Percentiles rank a stretch among this genome's conserved stretches.
Evolutionary conservation across 2,888 invertebrate genomes (phyloP).

Genomic region (Morinoia aosen): DNA sequence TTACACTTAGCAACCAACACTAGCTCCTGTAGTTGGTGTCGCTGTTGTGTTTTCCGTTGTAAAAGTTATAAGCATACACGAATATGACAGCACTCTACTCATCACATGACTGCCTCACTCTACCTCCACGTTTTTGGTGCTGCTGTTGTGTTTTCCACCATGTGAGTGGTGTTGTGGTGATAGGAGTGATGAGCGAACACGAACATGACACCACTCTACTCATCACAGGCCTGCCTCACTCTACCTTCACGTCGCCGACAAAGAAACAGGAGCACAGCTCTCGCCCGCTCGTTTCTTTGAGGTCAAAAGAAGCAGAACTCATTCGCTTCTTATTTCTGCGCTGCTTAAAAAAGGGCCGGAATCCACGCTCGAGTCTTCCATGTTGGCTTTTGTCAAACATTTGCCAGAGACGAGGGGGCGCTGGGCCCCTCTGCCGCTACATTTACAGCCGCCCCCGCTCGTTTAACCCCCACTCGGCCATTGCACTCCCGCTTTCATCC

Average conservation of each 20-base stretch:
- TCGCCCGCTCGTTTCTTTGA: not conserved
- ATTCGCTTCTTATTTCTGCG: conserved; percentile 14
- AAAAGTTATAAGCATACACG: too few species aligned
- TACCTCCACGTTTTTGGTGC: not conserved
- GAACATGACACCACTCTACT: too few species aligned
- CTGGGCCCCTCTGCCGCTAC: not conserved
- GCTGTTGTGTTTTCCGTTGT: too few species aligned
- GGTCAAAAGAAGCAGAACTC: conserved; percentile 4
- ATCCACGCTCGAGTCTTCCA: conserved; percentile 38
- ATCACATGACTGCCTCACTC: not conserved
- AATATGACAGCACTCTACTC: too few species aligned
- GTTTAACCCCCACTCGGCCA: conserved; percentile 25
- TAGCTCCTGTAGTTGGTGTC: too few species aligned
- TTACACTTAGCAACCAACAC: too few species aligned
- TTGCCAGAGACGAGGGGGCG: not conserved
- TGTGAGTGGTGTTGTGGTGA: too few species aligned
- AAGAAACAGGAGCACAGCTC: not conserved
- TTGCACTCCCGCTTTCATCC: conserved; percentile 36
- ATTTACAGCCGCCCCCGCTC: conserved; percentile 9
- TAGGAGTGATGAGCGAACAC: too few species aligned
- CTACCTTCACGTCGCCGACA: not conserved
- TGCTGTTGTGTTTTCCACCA: too few species aligned
- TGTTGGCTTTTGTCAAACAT: conserved; percentile 52
- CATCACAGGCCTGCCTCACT: not conserved
- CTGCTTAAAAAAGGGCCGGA: conserved; percentile 23